Evolutionary conservation across 2,888 invertebrate genomes (phyloP).

Genomic region (Rosalia funebris): DNA sequence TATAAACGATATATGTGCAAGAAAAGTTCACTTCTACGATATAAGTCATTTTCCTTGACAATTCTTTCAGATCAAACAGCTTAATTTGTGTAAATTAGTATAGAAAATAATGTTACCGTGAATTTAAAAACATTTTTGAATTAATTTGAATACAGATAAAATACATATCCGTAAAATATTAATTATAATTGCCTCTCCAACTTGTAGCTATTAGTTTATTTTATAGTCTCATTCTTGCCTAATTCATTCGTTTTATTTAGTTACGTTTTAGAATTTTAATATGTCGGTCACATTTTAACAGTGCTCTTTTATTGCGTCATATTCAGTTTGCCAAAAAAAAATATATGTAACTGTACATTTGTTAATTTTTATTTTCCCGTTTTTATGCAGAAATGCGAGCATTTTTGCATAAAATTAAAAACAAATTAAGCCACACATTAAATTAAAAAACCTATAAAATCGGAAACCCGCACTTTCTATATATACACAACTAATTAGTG

Average conservation of each 20-base stretch:
- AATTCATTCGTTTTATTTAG: too few species aligned
- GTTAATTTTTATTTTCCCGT: not conserved
- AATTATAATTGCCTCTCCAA: too few species aligned
- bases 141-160: too few species aligned
- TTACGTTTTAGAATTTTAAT: too few species aligned
- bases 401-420: constrained; percentile 12
- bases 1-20: too few species aligned
- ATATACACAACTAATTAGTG: constrained; percentile 4
- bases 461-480: constrained; percentile 8
- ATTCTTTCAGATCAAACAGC: not conserved
- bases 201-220: too few species aligned
- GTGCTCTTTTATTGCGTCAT: not conserved
- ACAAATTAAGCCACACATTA: constrained; percentile 4
- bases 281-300: not conserved
- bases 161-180: too few species aligned
- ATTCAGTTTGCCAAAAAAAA: not conserved
- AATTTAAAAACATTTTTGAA: too few species aligned
- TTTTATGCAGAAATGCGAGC: not conserved
- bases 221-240: too few species aligned
- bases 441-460: not conserved
- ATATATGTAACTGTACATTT: not conserved
- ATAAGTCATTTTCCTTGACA: too few species aligned
- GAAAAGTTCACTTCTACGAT: too few species aligned
- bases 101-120: not conserved
- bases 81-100: not conserved